Percentiles rank a stretch among this genome's conserved stretches.
These are phyloP conservation scores for Araneus ventricosus DNA, from an alignment of 1,140 invertebrate genomes.

Conservation along the genomic window DNA sequence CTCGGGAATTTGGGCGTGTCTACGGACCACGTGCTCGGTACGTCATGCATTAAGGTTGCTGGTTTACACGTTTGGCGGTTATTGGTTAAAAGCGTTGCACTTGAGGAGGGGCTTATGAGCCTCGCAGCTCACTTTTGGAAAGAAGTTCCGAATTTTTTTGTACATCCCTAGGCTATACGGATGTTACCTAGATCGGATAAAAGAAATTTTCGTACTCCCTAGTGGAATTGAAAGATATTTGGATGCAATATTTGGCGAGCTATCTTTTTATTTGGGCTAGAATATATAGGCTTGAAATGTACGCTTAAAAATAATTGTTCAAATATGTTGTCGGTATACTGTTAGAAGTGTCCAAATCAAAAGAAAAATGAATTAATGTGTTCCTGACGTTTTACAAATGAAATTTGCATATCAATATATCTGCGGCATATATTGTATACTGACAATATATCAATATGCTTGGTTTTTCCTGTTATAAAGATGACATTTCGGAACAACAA, in stretches of 20 bases:
- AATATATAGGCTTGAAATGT: too few species aligned
- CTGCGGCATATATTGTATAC: too few species aligned
- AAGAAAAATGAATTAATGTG: too few species aligned
- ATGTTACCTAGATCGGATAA: slow-evolving; percentile 70
- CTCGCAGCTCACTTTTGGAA: slow-evolving; percentile 29
- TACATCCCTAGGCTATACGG: slow-evolving; percentile 64
- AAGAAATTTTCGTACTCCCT: slow-evolving; percentile 28
- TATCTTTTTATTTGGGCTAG: neutral
- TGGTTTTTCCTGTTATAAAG: too few species aligned
- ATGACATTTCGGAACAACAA: too few species aligned
- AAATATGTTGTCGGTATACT: too few species aligned
- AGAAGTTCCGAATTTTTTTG: slow-evolving; percentile 23
- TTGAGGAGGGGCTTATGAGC: slow-evolving; percentile 9
- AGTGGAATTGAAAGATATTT: slow-evolving; percentile 17
- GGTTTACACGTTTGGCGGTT: slow-evolving; percentile 3
- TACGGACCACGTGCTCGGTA: slow-evolving; percentile 46
- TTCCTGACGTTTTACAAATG: too few species aligned
- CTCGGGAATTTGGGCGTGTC: slow-evolving; percentile 67
- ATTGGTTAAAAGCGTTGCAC: neutral
- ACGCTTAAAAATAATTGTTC: too few species aligned
- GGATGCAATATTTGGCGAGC: slow-evolving; percentile 50
- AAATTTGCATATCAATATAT: too few species aligned
- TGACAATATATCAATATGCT: too few species aligned
- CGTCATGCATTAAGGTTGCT: slow-evolving; percentile 66
- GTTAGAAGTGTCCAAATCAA: too few species aligned